phyloP scores from a whole-genome alignment of 23 tunicate species.

The Styela clava region DNA sequence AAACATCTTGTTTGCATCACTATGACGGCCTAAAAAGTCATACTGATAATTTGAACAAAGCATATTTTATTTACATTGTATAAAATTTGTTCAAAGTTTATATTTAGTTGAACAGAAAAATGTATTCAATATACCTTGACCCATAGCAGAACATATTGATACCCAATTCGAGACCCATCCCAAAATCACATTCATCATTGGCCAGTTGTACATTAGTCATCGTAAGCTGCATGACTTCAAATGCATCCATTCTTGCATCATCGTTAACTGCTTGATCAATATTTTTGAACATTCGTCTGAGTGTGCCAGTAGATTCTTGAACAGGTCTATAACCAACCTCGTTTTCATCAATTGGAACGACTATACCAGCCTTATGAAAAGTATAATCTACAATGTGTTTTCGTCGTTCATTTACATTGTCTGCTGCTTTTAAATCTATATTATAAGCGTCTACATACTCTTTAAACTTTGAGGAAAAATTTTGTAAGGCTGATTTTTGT shows the following conservation, averaged over 20 bases:
- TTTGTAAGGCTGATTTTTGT: background rate
- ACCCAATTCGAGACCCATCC: constrained; percentile 89
- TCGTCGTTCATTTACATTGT: constrained; percentile 24
- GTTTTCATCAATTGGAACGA: constrained; percentile 63
- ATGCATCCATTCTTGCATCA: constrained; percentile 47
- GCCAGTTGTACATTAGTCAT: constrained; percentile 65
- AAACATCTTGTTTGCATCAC: no score
- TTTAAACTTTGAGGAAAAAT: background rate
- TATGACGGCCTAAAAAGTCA: no score
- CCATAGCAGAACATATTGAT: constrained; percentile 73
- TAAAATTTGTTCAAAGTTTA: no score
- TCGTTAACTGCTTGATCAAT: constrained; percentile 61
- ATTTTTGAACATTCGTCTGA: constrained; percentile 33
- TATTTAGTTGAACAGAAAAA: no score
- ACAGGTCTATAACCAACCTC: constrained; percentile 78
- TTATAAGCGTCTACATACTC: constrained; percentile 19
- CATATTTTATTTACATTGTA: no score
- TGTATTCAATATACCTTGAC: constrained; percentile 74
- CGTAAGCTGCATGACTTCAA: constrained; percentile 68
- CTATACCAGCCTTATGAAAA: constrained; percentile 71
- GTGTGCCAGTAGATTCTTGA: constrained; percentile 25
- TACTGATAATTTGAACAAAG: no score
- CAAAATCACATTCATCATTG: constrained; percentile 93
- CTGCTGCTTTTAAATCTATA: constrained; percentile 10
- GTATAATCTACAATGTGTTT: constrained; percentile 44